Evolutionary conservation across 2,888 invertebrate species (phyloP).

Genomic region (Plagodis dolabraria): DNA sequence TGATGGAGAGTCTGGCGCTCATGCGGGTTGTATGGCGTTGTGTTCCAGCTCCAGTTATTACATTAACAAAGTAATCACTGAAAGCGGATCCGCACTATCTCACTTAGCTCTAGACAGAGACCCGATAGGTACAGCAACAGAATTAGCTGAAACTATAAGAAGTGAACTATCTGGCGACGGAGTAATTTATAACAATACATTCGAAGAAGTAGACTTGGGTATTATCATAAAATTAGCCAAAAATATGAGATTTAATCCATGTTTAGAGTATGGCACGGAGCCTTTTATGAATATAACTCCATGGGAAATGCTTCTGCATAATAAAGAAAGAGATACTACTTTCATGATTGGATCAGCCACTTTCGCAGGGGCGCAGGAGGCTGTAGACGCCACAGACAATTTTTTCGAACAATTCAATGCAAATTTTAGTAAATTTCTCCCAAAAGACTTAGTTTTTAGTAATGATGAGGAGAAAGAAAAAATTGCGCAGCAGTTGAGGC

Average conservation of each 20-base stretch:
- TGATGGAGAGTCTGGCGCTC: constrained; percentile 61
- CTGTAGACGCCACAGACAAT: constrained; percentile 45
- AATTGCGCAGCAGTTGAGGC: constrained; percentile 48
- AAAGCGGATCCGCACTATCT: constrained; percentile 68
- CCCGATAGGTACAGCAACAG: constrained; percentile 49
- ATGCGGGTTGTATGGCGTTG: constrained; percentile 64
- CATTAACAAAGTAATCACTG: constrained; percentile 66
- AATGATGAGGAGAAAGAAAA: constrained; percentile 37
- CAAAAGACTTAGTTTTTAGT: constrained; percentile 60
- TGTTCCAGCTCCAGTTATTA: constrained; percentile 54
- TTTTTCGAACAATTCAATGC: constrained; percentile 51
- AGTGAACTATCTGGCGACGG: constrained; percentile 22
- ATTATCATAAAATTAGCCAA: constrained; percentile 46
- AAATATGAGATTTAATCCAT: constrained; percentile 55
- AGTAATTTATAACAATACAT: constrained; percentile 29
- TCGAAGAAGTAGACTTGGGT: constrained; percentile 40
- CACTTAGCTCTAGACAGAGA: constrained; percentile 67
- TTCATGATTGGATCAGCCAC: constrained; percentile 66
- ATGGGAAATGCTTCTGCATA: constrained; percentile 52
- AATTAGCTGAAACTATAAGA: constrained; percentile 56
- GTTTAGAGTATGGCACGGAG: constrained; percentile 51
- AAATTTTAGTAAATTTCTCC: constrained; percentile 51
- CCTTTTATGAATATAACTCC: constrained; percentile 58
- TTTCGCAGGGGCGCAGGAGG: constrained; percentile 61
- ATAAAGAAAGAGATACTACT: constrained; percentile 43